Evolutionary conservation across 1,140 invertebrate genomes (phyloP).

Genomic region (Papilio xuthus): DNA sequence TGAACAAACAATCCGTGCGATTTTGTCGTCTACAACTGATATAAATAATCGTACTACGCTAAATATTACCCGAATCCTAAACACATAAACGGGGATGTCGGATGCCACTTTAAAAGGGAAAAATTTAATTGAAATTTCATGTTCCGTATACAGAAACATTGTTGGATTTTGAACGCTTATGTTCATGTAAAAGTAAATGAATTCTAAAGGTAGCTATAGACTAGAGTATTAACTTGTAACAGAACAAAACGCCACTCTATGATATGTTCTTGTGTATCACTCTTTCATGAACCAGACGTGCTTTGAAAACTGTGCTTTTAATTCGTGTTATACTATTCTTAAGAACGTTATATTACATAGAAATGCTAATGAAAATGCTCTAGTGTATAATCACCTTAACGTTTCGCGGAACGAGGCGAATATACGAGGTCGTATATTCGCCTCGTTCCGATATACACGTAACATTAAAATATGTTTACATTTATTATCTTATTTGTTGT

Average conservation of each 20-base stretch:
- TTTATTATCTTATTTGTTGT: not conserved
- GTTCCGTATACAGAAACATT: slow-evolving; percentile 42
- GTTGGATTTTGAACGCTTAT: slow-evolving; percentile 47
- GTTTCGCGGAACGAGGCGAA: too few relatives aligned
- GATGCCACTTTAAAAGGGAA: slow-evolving; percentile 24
- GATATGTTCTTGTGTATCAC: too few relatives aligned
- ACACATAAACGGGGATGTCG: slow-evolving; percentile 37
- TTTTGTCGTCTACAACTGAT: slow-evolving; percentile 37
- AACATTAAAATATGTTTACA: slow-evolving; percentile 44
- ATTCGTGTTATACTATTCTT: too few relatives aligned
- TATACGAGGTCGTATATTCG: slow-evolving; percentile 52
- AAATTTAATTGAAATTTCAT: slow-evolving; percentile 42
- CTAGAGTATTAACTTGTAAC: too few relatives aligned
- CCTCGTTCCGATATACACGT: slow-evolving; percentile 41
- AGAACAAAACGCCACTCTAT: too few relatives aligned
- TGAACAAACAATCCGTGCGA: slow-evolving; percentile 40
- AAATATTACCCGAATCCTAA: slow-evolving; percentile 42
- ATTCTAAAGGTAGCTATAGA: slow-evolving; percentile 35
- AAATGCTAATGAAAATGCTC: too few relatives aligned
- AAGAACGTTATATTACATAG: too few relatives aligned
- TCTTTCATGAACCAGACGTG: too few relatives aligned
- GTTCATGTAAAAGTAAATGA: slow-evolving; percentile 41
- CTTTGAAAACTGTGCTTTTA: too few relatives aligned
- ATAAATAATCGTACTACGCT: slow-evolving; percentile 37
- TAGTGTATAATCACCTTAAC: too few relatives aligned